A percentile compares a stretch with the other conserved stretches of the same genome.
phyloP scores from a whole-genome alignment of 2,888 invertebrate species.

The Clanis bilineata region DNA sequence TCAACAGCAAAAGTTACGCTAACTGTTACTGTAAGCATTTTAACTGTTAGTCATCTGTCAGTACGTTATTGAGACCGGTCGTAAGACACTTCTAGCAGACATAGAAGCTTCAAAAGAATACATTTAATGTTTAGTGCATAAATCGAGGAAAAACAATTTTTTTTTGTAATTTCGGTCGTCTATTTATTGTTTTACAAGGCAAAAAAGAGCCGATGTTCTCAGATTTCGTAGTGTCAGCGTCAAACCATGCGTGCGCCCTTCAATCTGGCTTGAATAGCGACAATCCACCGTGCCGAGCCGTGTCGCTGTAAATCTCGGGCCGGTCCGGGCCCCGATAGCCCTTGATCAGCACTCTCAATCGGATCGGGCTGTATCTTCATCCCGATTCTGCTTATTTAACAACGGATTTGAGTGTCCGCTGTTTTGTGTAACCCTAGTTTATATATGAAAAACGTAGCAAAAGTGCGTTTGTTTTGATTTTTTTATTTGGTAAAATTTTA shows the following conservation, averaged over 20 bases:
- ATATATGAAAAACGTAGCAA: neutral
- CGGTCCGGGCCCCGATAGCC: conserved; percentile 42
- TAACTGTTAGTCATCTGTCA: no score
- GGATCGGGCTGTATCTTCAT: conserved; percentile 33
- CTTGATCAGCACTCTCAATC: conserved; percentile 58
- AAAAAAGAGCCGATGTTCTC: conserved; percentile 21
- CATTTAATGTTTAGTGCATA: no score
- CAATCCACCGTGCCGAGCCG: conserved; percentile 36
- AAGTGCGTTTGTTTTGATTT: no score
- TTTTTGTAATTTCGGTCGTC: no score
- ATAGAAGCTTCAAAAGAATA: no score
- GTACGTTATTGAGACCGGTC: no score
- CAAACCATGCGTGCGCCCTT: conserved; percentile 37
- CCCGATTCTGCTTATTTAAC: conserved; percentile 40
- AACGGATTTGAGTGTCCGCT: conserved; percentile 19
- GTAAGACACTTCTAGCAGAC: no score
- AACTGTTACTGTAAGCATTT: no score
- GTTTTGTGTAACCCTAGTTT: neutral
- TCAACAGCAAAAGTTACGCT: no score
- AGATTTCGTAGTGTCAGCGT: conserved; percentile 8
- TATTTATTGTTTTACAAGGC: no score
- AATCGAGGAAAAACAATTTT: no score
- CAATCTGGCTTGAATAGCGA: conserved; percentile 53
- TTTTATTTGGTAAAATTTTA: no score
- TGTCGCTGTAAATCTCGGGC: conserved; percentile 44